phyloP scores from a whole-genome alignment of 2,113 vertebrate species.

The Mesitornis unicolor region DNA sequence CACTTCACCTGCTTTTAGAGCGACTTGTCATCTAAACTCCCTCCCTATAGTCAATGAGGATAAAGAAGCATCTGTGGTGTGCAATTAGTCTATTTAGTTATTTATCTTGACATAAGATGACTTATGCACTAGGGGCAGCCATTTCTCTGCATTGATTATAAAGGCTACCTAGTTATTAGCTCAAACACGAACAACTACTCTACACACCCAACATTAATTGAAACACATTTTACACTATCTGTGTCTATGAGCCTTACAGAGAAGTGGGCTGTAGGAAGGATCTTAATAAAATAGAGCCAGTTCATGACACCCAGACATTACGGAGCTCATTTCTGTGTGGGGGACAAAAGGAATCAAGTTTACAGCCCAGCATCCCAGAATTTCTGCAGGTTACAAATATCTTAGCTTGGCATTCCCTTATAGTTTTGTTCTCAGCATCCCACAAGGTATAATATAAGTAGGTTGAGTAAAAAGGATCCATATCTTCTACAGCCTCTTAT shows the following conservation, averaged over 20 bases:
- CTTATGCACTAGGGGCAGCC: not conserved
- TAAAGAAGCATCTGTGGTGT: not conserved
- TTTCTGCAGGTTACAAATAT: not conserved
- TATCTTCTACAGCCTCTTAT: not conserved
- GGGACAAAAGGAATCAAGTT: not conserved
- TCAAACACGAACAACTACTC: not conserved
- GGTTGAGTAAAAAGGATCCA: not conserved
- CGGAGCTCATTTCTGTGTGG: not conserved
- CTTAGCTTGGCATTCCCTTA: not conserved
- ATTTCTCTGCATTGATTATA: not conserved
- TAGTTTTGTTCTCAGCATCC: not conserved
- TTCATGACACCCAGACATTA: not conserved
- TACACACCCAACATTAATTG: not conserved
- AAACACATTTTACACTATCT: not conserved
- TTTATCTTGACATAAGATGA: not conserved
- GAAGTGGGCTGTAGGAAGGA: not conserved
- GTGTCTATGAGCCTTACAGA: not conserved
- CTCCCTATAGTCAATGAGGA: not conserved
- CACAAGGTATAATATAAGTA: accelerated
- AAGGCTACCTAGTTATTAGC: not conserved
- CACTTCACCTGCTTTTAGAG: not conserved
- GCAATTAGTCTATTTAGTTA: not conserved
- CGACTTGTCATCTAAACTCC: not conserved
- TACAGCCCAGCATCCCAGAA: not conserved
- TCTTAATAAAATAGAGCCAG: not conserved